Evolutionary conservation across 1,140 invertebrate genomes (phyloP).

Genomic region (Calliopsis andreniformis): DNA sequence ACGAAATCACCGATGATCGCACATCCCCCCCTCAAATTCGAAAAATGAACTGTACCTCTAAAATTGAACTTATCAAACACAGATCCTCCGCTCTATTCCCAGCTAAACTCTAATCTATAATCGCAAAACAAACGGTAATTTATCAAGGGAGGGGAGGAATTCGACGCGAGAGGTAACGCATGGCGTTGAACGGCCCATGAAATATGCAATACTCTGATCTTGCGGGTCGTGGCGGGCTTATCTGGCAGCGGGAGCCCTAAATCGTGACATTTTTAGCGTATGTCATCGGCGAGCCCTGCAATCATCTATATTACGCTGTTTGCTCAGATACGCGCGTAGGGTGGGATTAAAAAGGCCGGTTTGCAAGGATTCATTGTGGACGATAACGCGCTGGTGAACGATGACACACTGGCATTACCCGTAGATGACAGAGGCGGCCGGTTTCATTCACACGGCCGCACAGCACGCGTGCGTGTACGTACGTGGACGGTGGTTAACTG

Average conservation of each 20-base stretch:
- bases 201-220: slow-evolving; percentile 46
- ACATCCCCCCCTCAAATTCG: background rate
- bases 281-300: slow-evolving; percentile 38
- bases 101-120: slow-evolving; percentile 27
- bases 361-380: slow-evolving; percentile 63
- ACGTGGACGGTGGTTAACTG: slow-evolving; percentile 71
- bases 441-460: slow-evolving; percentile 66
- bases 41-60: no score
- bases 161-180: slow-evolving; percentile 21
- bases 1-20: background rate
- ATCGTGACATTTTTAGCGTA: slow-evolving; percentile 46
- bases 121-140: slow-evolving; percentile 30
- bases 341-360: slow-evolving; percentile 47
- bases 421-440: slow-evolving; percentile 73
- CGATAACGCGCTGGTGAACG: slow-evolving; percentile 68
- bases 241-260: slow-evolving; percentile 25
- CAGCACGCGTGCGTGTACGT: slow-evolving; percentile 47
- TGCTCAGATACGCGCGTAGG: slow-evolving; percentile 41
- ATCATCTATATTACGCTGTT: slow-evolving; percentile 53
- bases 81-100: background rate
- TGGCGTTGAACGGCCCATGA: slow-evolving; percentile 33
- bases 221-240: slow-evolving; percentile 28
- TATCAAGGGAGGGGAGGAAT: background rate
- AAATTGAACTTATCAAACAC: no score
- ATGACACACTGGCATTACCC: slow-evolving; percentile 77